Evolutionary conservation across 2,113 vertebrate genomes (phyloP), one percentile per base, ranked within the genome.

Genomic region (Lontra canadensis): DNA sequence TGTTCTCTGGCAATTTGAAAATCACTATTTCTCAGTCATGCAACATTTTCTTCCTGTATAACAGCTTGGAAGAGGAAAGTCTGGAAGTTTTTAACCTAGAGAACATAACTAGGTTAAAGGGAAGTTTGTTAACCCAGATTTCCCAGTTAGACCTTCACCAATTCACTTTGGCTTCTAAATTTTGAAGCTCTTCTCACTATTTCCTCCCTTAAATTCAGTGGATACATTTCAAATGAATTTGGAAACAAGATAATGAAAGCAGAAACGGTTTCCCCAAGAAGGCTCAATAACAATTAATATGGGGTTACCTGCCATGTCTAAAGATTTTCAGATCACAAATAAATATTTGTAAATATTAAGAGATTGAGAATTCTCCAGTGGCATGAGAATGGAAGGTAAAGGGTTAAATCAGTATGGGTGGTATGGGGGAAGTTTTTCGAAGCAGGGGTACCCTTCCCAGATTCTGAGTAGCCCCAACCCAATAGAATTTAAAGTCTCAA

Each of bases 121-220:
- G 25, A 95, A 87, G 23, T 83, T 34, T 31, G 3, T 90, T 79
- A 94, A 49, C 15, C 15, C 57, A 36, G 49, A 90, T 87, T 89
- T 91, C 36, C 47, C 23, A 63, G 26, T 73, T 39, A 71, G 10
- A 71, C 4, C 34, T 87, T 95, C 31, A 94, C 4, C 29, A 86
- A 18, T 39, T 92, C 31, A 95, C n/a, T 59, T 3, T 79, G 25
- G 7, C 20, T 49, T 93, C 36, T 31, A 92, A 4, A 76, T 82
- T 89, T 94, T 82, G 18, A 94, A 89, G 11, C 49, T 84, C n/a
- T 63, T 69, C 17, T 65, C 42, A 91, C 23, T 73, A 47, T 67
- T 65, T 74, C 59, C 94, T 94, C 31, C 36, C 69, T 93, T 96
- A 89, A 90, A 90, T 88, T 92, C 11, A 63, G 7, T 93, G 57